Conservation (phyloP, 1,140 invertebrate genomes). For the Ctenoplectra terminalis region DNA sequence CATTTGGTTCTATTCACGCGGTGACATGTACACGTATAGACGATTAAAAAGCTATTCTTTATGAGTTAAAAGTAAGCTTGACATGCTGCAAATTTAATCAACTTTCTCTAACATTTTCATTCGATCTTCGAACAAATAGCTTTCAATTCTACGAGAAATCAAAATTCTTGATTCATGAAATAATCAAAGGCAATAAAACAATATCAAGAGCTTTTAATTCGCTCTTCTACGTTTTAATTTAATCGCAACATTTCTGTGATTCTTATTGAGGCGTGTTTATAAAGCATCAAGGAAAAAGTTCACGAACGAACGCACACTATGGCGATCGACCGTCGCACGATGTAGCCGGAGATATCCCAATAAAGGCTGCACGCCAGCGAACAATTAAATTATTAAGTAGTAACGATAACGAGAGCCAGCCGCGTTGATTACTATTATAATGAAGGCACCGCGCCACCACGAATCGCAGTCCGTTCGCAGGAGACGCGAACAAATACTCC, state of each 20-base stretch:
- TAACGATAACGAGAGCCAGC: constrained; percentile 78
- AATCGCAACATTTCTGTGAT: not conserved
- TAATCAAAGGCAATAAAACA: not conserved
- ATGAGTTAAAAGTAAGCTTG: no score
- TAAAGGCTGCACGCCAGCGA: constrained; percentile 79
- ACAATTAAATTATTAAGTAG: constrained; percentile 83
- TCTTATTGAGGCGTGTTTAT: constrained; percentile 1
- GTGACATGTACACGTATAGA: not conserved
- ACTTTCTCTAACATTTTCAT: not conserved
- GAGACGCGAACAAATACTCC: constrained; percentile 41
- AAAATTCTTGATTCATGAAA: not conserved
- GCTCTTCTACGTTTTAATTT: not conserved
- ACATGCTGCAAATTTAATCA: not conserved
- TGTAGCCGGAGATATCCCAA: constrained; percentile 79
- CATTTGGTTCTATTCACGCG: not conserved
- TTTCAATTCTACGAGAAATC: not conserved
- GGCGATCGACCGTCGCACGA: constrained; percentile 58
- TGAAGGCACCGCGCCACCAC: constrained; percentile 62
- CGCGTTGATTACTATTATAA: constrained; percentile 80
- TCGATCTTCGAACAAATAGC: not conserved
- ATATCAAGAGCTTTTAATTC: not conserved
- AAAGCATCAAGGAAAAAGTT: constrained; percentile 7
- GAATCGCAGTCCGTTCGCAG: constrained; percentile 27
- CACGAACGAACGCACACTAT: not conserved
- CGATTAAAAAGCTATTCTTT: not conserved